Conservation (phyloP, 92 coral and sea anemone species). For the Porites evermanni region DNA sequence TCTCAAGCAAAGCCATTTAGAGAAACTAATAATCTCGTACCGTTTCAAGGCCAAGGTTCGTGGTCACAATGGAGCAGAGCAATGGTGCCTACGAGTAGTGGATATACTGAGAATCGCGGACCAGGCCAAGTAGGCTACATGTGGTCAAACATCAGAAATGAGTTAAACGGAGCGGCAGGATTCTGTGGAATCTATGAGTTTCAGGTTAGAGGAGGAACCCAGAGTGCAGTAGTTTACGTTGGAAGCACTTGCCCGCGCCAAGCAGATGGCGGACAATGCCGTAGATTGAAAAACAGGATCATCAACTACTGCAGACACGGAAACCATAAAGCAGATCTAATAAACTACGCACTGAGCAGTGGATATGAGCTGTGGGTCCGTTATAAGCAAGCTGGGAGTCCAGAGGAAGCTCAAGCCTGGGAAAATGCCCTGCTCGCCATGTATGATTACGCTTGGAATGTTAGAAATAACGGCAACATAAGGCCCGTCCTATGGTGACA, state of each 20-base stretch:
- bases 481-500: background rate
- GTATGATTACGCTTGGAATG: conserved; percentile 48
- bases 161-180: background rate
- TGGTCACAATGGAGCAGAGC: conserved; percentile 58
- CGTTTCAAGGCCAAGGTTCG: background rate
- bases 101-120: background rate
- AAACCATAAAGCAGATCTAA: conserved; percentile 43
- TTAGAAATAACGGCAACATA: conserved; percentile 11
- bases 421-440: conserved; percentile 24
- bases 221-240: no score
- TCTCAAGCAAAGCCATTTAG: background rate
- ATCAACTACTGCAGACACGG: conserved; percentile 60
- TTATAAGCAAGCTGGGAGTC: conserved; percentile 27
- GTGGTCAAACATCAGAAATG: conserved; percentile 5
- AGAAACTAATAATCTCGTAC: background rate
- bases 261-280: no score
- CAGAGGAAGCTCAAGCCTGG: background rate
- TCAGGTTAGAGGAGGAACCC: no score
- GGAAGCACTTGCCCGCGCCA: no score
- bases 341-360: conserved; percentile 45
- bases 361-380: conserved; percentile 75
- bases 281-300: conserved; percentile 33
- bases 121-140: conserved; percentile 19
- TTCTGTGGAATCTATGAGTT: no score
- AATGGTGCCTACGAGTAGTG: conserved; percentile 33